Evolutionary conservation across 2,113 vertebrate species (phyloP), one percentile per base, ranked within the genome.

Genomic region (Callionymus lyra): DNA sequence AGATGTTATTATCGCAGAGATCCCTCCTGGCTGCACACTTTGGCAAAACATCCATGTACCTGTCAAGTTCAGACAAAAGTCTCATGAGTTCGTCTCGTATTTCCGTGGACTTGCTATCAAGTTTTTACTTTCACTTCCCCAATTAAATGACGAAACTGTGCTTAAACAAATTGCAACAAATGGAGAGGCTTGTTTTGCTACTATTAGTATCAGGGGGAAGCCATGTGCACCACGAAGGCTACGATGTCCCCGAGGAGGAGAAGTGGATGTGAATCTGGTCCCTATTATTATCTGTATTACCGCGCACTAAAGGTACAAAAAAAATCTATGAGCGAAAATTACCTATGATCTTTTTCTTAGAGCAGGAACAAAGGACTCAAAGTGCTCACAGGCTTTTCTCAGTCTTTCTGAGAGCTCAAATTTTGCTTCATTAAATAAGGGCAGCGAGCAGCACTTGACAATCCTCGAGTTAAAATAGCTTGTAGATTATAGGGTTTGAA

Each of bases 331-430:
- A n/a, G 78, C 79, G 76, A 82, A 76, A 89, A 92, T 94, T 91
- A 92, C 81, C 76, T 85, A 75, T 87, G 79, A 90, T 95, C 92
- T 92, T 91, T 80, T 82, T 65, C 72, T 27, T 84, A 88, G 83
- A 83, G 82, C 11, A 10, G 55, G 74, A 71, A 76, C 69, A 80
- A 76, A 77, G 55, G 45, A 48, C 6, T 1, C n/a, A 69, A 83
- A 87, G 86, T 87, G 80, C 21, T 27, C 80, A 58, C 38, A 59
- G 80, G 76, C 76, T 86, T 87, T 88, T 87, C 88, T 83, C 86
- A 74, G 83, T 76, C 89, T 90, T 90, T 79, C 72, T 61, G 83
- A 89, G 82, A 89, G 83, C 86, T 82, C 63, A 84, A 81, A 83
- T 89, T 82, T 88, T 84, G 82, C 82, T 81, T 84, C 85, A 72